Base-by-base conservation (phyloP, 2,888 invertebrate species). In the Chrysolina haemoptera region DNA sequence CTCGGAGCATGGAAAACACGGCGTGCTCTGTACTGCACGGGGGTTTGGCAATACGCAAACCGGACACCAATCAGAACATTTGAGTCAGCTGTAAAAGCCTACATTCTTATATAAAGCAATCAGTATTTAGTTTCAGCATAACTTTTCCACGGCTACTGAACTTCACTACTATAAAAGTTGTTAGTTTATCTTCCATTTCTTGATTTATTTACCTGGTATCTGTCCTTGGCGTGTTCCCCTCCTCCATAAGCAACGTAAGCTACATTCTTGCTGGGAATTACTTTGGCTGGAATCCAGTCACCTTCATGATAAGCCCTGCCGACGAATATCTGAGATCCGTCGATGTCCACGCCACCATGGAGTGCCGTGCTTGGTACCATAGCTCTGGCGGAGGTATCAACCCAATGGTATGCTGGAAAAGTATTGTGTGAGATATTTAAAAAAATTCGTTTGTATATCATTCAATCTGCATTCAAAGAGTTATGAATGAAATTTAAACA, bases 271-370 rank as follows among this genome's bases (percentile, higher is more conserved):
- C 89, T 88, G 0, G 93, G 93, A 50, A 93, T 92, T 41, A 93
- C 90, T 88, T 93, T 93, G 0, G 93, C 93, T 0, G 93, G 93
- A 0, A 93, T 81, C 82, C 91, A 89, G 81, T 93, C 92, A 0
- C 93, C 93, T 74, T 91, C 90, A 81, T 94, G 92, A 68, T 88
- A 90, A 0, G 92, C 91, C 64, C 95, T 90, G 0, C 95, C 95
- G 0, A 95, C 93, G 85, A 91, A 95, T 82, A 95, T 94, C 62
- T 90, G 88, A 0, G 90, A 89, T 0, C 95, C 95, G 80, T 95
- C 94, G 9, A 86, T 87, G 82, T 95, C 95, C 0, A 90, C 89
- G 27, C 95, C 95, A 50, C 90, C 92, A 6, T 82, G 82, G 0
- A 93, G 89, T 0, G 92, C 91, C 0, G 88, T 89, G 8, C 86